These are phyloP conservation scores for Oxyura jamaicensis DNA, from an alignment of 2,113 vertebrate species.

Conservation along the genomic window DNA sequence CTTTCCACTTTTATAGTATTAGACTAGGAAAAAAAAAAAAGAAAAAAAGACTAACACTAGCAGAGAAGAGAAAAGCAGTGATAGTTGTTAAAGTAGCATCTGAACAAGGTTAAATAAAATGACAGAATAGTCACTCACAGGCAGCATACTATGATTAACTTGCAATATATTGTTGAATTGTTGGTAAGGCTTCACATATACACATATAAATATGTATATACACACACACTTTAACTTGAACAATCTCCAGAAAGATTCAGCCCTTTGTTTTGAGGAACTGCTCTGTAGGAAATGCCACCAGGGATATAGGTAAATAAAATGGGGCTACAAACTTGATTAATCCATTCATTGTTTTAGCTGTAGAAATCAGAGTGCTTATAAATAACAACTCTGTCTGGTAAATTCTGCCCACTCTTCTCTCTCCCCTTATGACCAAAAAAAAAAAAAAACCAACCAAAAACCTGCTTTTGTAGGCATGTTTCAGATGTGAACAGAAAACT, in stretches of 20 bases:
- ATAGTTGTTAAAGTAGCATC: background rate
- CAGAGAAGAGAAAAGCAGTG: background rate
- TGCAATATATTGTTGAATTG: background rate
- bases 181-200: background rate
- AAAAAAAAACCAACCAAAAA: background rate
- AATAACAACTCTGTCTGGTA: background rate
- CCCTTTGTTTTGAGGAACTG: background rate
- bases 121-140: background rate
- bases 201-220: accelerated
- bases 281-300: background rate
- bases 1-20: background rate
- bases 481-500: background rate
- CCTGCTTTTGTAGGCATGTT: background rate
- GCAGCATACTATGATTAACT: background rate
- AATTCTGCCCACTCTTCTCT: accelerated
- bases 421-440: background rate
- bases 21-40: background rate
- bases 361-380: background rate
- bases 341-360: background rate
- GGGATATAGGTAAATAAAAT: background rate
- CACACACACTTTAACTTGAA: background rate
- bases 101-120: background rate
- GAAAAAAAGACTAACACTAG: background rate
- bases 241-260: background rate
- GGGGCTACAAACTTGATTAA: background rate